Evolutionary conservation across 2,888 invertebrate species (phyloP), one percentile per base, ranked within the genome.

Genomic region (Dexiosoma caninum): DNA sequence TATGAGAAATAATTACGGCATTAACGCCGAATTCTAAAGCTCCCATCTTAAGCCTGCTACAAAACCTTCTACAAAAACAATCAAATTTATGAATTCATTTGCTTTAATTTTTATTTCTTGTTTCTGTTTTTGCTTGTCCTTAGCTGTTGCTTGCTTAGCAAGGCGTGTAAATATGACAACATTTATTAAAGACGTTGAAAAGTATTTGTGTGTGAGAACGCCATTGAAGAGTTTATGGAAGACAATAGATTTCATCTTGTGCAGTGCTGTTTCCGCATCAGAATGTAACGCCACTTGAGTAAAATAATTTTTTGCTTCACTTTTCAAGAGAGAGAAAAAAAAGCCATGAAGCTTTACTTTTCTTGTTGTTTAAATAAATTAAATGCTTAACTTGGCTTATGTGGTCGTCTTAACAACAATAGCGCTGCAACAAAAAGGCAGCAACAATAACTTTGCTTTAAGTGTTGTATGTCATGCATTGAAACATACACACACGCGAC

Each of bases 121-220:
- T 14, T 57, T 64, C 6, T 14, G 16, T 1, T n/a, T 42, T 6
- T 7, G 4, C 19, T 66, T 37, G 23, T 49, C 1, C 7, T 35
- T 44, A 55, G 5, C 19, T 80, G 55, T 42, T 80, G 80, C 51
- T 42, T 80, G 80, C 51, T 85, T 84, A 86, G 82, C 86, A 86
- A 87, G 86, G 86, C 87, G 85, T 87, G 85, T 86, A 87, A 86
- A 87, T 85, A 86, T 85, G 86, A 85, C 86, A 86, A 84, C 83
- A 84, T 83, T 84, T 83, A 79, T 72, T 78, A 79, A 67, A 10
- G 16, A 35, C 12, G 7, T 37, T 16, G 12, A 62, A 53, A 51
- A 46, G 10, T 14, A 59, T 60, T 51, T 27, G 27, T 3, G 27
- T 60, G n/a, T 19, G 14, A 51, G 35, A 59, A 55, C 23, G 7